phyloP scores from a whole-genome alignment of 2,888 invertebrate species.

The Caenorhabditis panamensis region DNA sequence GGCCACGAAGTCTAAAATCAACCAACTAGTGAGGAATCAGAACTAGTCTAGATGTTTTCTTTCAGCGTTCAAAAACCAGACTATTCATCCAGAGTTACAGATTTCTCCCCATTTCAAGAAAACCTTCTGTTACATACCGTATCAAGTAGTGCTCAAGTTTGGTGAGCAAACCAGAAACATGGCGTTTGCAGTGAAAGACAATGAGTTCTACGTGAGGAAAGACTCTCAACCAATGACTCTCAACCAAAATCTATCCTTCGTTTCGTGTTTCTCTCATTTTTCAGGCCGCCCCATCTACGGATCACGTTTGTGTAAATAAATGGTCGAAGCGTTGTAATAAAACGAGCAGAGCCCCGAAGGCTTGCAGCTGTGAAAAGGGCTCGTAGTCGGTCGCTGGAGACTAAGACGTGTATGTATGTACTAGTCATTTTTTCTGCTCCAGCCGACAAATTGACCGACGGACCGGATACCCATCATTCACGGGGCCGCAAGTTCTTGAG shows the following conservation, averaged over 20 bases:
- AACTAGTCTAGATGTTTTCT: no score
- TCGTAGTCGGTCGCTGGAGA: constrained; percentile 20
- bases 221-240: not conserved
- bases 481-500: constrained; percentile 21
- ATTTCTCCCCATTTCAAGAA: no score
- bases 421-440: constrained; percentile 22
- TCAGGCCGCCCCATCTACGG: constrained; percentile 37
- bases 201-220: constrained; percentile 20
- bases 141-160: not conserved
- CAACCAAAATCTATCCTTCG: constrained; percentile 9
- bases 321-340: constrained; percentile 30
- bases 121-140: no score
- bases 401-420: constrained; percentile 17
- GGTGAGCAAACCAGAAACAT: not conserved
- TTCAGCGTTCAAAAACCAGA: no score
- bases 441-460: constrained; percentile 7
- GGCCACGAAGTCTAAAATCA: no score
- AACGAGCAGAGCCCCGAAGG: not conserved
- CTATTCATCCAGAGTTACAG: no score
- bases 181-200: constrained; percentile 10
- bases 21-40: no score
- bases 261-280: constrained; percentile 32
- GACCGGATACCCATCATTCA: constrained; percentile 25
- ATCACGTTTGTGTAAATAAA: constrained; percentile 57
- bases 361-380: not conserved